Conservation (phyloP, 2,888 invertebrate species). For the Troides helena region DNA sequence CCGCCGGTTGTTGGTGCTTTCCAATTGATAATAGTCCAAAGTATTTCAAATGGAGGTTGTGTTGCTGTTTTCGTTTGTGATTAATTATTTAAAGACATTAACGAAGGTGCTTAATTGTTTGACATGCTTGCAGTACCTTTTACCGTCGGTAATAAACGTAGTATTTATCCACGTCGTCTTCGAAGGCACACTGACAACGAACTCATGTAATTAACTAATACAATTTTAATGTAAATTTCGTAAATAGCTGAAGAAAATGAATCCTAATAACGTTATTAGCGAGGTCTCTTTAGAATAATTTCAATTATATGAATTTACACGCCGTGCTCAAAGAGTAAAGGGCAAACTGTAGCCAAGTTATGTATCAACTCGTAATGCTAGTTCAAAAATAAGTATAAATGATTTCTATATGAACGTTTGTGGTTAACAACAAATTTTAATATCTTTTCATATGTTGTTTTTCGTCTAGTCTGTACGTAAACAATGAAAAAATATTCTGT, state of each 20-base stretch:
- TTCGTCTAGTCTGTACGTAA: background rate
- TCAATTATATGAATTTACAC: background rate
- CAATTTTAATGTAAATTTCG: background rate
- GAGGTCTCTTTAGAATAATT: background rate
- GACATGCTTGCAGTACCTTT: too few species aligned
- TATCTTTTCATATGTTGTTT: background rate
- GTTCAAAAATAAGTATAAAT: background rate
- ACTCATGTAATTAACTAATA: slow-evolving; percentile 2
- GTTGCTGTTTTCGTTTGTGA: too few species aligned
- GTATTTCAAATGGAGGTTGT: too few species aligned
- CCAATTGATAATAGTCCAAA: too few species aligned
- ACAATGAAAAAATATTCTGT: background rate
- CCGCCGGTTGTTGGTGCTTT: too few species aligned
- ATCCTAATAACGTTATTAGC: background rate
- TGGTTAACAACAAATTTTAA: background rate
- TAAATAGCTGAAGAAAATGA: background rate
- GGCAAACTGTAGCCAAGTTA: background rate
- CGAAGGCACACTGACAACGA: slow-evolving; percentile 18
- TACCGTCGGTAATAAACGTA: too few species aligned
- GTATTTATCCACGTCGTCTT: background rate
- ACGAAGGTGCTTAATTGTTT: too few species aligned
- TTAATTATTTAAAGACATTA: too few species aligned
- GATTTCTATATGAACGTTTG: slow-evolving; percentile 3
- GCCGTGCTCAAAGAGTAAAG: slow-evolving; percentile 15
- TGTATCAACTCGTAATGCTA: background rate